These are phyloP conservation scores for Dynastes tityus DNA, from an alignment of 2,888 invertebrate genomes.

Conservation along the genomic window DNA sequence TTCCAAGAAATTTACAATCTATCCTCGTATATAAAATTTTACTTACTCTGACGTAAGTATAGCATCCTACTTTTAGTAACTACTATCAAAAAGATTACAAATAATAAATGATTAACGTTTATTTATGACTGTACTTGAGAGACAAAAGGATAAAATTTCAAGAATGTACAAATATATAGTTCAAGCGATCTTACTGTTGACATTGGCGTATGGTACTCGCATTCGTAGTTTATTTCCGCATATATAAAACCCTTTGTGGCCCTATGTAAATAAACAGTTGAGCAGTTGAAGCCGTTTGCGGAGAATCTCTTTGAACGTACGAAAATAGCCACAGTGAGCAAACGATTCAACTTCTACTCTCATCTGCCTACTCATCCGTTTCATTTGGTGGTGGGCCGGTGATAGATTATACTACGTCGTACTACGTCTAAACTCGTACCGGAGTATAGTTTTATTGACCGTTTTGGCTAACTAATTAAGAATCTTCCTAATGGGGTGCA, in stretches of 20 bases:
- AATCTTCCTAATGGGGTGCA: constrained; percentile 33
- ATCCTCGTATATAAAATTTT: no score
- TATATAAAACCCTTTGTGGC: constrained; percentile 42
- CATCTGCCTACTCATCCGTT: constrained; percentile 37
- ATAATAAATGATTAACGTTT: no score
- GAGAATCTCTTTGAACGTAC: constrained; percentile 36
- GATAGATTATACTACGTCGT: constrained; percentile 23
- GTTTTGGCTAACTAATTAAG: constrained; percentile 40
- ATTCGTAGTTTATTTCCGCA: constrained; percentile 34
- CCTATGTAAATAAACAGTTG: constrained; percentile 41
- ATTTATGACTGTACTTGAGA: neutral
- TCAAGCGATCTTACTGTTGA: constrained; percentile 29
- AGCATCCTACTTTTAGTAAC: no score
- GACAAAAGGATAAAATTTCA: constrained; percentile 15
- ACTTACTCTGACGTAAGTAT: no score
- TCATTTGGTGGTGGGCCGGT: constrained; percentile 19
- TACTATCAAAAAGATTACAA: no score
- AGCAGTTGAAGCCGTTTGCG: constrained; percentile 21
- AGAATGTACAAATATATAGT: constrained; percentile 6
- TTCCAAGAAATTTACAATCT: no score
- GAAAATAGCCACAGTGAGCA: constrained; percentile 35
- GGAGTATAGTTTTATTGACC: constrained; percentile 32
- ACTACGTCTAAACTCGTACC: neutral
- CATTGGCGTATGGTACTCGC: constrained; percentile 31
- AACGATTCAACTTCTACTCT: constrained; percentile 25